phyloP scores from a whole-genome alignment of 2,113 vertebrate species.

The Anoura caudifer region DNA sequence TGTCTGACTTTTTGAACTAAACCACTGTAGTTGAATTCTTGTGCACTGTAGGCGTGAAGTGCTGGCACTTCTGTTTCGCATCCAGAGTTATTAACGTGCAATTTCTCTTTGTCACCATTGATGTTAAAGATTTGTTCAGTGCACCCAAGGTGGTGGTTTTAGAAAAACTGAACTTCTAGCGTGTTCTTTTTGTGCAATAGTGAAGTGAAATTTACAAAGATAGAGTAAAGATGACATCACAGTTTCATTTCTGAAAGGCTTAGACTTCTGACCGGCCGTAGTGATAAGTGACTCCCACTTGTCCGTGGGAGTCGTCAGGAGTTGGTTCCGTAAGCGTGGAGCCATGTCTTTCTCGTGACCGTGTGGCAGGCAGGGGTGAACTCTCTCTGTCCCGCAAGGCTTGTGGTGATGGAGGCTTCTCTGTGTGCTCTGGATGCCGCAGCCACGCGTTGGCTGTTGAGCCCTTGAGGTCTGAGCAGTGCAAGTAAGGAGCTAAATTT shows the following conservation, averaged over 20 bases:
- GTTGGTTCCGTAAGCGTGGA: neutral
- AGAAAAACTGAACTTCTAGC: neutral
- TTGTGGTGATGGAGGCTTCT: neutral
- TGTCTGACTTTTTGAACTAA: slow-evolving; percentile 58
- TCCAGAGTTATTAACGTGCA: neutral
- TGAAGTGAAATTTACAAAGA: slow-evolving; percentile 11
- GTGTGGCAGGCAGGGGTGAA: neutral
- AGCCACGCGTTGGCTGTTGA: neutral
- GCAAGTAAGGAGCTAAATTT: neutral
- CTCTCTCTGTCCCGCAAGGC: neutral
- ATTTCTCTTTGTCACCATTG: neutral
- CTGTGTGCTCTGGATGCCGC: neutral
- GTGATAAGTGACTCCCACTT: neutral
- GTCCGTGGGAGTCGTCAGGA: neutral
- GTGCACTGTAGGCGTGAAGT: slow-evolving; percentile 27
- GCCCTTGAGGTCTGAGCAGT: neutral
- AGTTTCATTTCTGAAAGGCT: neutral
- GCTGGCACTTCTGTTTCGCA: slow-evolving; percentile 13
- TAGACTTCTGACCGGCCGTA: neutral
- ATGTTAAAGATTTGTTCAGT: neutral
- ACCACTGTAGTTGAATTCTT: slow-evolving; percentile 41
- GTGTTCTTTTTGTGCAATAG: slow-evolving; percentile 4
- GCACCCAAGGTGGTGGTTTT: neutral
- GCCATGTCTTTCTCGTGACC: neutral
- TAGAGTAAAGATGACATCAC: neutral